A percentile compares a stretch with the other conserved stretches of the same genome.
Evolutionary conservation across 2,113 vertebrate genomes (phyloP).

Genomic region (Tor tambroides): DNA sequence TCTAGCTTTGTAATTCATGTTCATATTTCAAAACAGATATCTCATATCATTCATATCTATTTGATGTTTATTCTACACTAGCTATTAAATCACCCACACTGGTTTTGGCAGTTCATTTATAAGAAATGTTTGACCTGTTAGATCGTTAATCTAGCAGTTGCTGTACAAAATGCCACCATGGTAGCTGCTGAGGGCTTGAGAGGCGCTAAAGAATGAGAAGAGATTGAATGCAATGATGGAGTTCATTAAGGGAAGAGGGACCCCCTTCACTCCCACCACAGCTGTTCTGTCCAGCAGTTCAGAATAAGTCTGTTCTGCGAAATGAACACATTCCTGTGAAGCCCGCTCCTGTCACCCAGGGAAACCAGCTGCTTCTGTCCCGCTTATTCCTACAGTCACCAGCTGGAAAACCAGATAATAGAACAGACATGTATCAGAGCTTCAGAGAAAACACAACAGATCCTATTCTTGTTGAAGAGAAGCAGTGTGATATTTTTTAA

Average conservation of each 20-base stretch:
- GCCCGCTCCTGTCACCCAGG: conserved; percentile 60
- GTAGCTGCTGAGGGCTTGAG: conserved; percentile 50
- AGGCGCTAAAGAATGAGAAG: conserved; percentile 59
- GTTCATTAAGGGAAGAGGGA: conserved; percentile 64
- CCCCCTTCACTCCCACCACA: conserved; percentile 67
- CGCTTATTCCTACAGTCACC: not conserved
- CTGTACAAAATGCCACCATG: conserved; percentile 26
- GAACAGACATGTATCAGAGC: conserved; percentile 17
- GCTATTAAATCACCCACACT: too few species aligned
- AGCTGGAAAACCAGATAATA: conserved; percentile 22
- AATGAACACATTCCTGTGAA: conserved; percentile 67
- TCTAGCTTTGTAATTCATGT: too few species aligned
- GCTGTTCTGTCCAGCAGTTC: conserved; percentile 68
- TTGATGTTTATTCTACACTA: too few species aligned
- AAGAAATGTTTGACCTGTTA: not conserved
- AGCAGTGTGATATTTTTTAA: not conserved
- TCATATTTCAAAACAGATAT: too few species aligned
- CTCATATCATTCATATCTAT: too few species aligned
- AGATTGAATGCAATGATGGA: conserved; percentile 63
- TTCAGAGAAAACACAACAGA: conserved; percentile 23
- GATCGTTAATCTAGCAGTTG: not conserved
- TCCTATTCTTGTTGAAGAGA: conserved; percentile 27
- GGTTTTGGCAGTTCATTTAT: too few species aligned
- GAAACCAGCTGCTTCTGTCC: conserved; percentile 21
- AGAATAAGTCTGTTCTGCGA: conserved; percentile 63